Evolutionary conservation across 2,888 invertebrate genomes (phyloP), one percentile per base, ranked within the genome.

Genomic region (Epinotia ramella): DNA sequence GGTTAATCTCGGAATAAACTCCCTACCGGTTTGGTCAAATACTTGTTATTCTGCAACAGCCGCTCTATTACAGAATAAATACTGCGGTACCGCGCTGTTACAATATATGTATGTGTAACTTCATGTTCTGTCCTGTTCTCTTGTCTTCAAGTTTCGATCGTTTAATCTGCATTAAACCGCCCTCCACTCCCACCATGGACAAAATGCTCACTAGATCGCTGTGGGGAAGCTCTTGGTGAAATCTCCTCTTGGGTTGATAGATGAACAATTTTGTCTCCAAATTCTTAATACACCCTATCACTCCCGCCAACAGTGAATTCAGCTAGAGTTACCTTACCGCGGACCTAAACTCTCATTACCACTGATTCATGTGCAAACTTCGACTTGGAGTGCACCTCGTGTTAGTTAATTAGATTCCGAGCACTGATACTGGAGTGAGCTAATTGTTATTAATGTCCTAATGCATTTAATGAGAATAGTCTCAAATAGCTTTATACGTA

Each of bases 281-380:
- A 60, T 60, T 57, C 62, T 7, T 62, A 40, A n/a, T 24, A 40
- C 16, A 28, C 16, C 63, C 7, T 63, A 63, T 60, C 11, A 49
- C 20, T 7, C 57, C 18, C 1, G 18, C 3, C 18, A 0, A 20
- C 18, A 20, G n/a, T 63, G 3, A 66, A 24, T 46, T 33, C 9
- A 7, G 24, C 46, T 46, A 9, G 28, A 66, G 28, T 60, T 68
- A 40, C 7, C 59, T 49, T 9, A 44, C 57, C 44, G 68, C 24
- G 44, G 59, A 59, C 40, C 68, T 69, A 60, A 69, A 69, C 69
- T 60, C 67, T 67, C 59, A 59, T 69, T 69, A 69, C 46, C 7
- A n/a, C 28, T 60, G 69, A 60, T 69, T 69, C 69, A 69, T 60
- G 24, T n/a, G 24, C 20, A 24, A 69, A 69, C n/a, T 69, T 60